Percentiles rank a stretch among this genome's conserved stretches.
These are phyloP conservation scores for Rhizoglyphus robini DNA, from an alignment of 1,140 invertebrate genomes.

Conservation along the genomic window DNA sequence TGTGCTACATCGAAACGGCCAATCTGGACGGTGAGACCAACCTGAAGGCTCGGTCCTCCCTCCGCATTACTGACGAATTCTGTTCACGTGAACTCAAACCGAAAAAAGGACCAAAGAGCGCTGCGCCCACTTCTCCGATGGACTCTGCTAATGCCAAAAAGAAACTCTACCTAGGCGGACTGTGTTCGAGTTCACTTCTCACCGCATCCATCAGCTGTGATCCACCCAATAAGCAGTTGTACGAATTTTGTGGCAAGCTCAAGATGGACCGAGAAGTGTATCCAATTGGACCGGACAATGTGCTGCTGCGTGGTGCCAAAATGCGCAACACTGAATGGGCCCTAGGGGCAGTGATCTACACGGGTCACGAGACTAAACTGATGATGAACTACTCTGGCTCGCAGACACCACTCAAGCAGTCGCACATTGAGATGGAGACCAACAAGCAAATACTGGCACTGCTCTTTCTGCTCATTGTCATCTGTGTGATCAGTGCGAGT, in stretches of 20 bases:
- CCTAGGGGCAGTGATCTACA: slow-evolving; percentile 81
- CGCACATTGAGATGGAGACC: slow-evolving; percentile 80
- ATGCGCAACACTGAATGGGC: slow-evolving; percentile 89
- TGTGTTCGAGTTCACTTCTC: not conserved
- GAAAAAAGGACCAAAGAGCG: no score
- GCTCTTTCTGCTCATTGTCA: slow-evolving; percentile 72
- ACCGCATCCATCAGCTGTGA: slow-evolving; percentile 67
- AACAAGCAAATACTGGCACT: slow-evolving; percentile 88
- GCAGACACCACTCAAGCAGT: slow-evolving; percentile 72
- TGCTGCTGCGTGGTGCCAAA: slow-evolving; percentile 84
- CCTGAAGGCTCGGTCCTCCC: slow-evolving; percentile 77
- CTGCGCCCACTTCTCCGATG: no score
- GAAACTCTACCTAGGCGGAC: not conserved
- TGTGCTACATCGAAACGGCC: slow-evolving; percentile 99
- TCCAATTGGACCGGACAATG: slow-evolving; percentile 77
- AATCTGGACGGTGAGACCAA: slow-evolving; percentile 99
- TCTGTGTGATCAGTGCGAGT: slow-evolving; percentile 75
- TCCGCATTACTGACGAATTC: slow-evolving; percentile 15
- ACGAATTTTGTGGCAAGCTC: slow-evolving; percentile 92
- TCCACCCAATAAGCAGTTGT: slow-evolving; percentile 82
- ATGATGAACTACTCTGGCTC: slow-evolving; percentile 78
- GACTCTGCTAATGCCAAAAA: slow-evolving; percentile 27
- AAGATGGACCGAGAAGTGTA: slow-evolving; percentile 37
- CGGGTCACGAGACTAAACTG: slow-evolving; percentile 91
- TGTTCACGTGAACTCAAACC: not conserved